Conservation (phyloP, 2,888 invertebrate genomes). For the Cantharis lateralis region DNA sequence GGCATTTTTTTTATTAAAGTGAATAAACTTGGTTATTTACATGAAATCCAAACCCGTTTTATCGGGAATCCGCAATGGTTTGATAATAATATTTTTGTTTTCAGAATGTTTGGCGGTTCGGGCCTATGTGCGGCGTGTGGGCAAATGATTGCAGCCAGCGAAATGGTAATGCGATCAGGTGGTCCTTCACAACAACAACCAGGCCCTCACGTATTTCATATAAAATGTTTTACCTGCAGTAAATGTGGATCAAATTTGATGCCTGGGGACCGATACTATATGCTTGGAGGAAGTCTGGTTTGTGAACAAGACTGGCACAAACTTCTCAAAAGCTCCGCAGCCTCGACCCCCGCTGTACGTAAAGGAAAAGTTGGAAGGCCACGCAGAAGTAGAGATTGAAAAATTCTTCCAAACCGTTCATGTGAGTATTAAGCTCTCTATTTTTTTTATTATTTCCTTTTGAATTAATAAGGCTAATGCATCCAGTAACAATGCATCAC, state of each 20-base stretch:
- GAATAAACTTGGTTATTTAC: not conserved
- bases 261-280: constrained; percentile 89
- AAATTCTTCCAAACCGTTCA: constrained; percentile 41
- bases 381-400: constrained; percentile 88
- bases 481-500: not conserved
- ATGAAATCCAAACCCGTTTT: not conserved
- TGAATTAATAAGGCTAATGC: not conserved
- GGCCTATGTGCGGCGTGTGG: constrained; percentile 92
- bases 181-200: constrained; percentile 61
- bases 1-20: not conserved
- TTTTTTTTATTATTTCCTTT: not conserved
- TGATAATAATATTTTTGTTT: constrained; percentile 3
- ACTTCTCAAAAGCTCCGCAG: constrained; percentile 63
- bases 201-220: constrained; percentile 79
- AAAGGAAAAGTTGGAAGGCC: constrained; percentile 90
- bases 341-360: constrained; percentile 71
- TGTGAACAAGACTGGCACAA: constrained; percentile 97
- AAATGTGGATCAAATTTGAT: constrained; percentile 88
- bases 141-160: constrained; percentile 89
- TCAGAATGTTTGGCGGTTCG: constrained; percentile 91
- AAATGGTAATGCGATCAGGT: constrained; percentile 88
- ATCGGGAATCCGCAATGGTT: not conserved
- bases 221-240: constrained; percentile 94
- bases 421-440: constrained; percentile 11
- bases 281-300: constrained; percentile 86